Evolutionary conservation across 2,113 vertebrate species (phyloP), one percentile per base, ranked within the genome.

Genomic region (Eurypyga helias): DNA sequence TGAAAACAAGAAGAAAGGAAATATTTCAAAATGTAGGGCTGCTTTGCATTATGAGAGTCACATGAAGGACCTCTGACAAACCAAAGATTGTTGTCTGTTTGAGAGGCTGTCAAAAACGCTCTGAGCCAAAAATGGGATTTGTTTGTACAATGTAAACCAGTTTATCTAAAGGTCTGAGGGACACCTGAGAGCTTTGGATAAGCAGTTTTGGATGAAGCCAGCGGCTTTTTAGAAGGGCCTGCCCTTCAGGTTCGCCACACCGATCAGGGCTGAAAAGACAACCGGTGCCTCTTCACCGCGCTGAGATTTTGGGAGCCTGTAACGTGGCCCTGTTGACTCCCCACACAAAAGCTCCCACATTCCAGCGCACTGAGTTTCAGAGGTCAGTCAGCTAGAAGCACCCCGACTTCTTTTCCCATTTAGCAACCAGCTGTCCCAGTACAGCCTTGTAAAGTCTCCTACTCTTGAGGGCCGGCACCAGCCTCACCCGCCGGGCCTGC

Each of bases 91-190:
- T 93, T 75, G 17, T 81, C 84, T 90, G 78, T 96, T 94, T 97
- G 94, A 97, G 92, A 96, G 36, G 64, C 96, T 96, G 94, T 98
- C 96, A 97, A 51, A 96, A 97, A 83, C 12, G 7, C 71, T 95
- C 77, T 87, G 91, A 97, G 96, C 94, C 94, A 97, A 96, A 97
- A 91, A 79, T 49, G 70, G 72, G 89, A 96, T 97, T 97, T 97
- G 92, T 95, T 95, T 96, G 66, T 95, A 93, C 80, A 95, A 54
- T 87, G 72, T 87, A 97, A 96, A 96, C 79, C 89, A 69, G 58
- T 96, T 96, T 97, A 96, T 95, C 87, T 95, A 94, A 91, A 87
- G 96, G 94, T 96, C 92, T 72, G 65, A 79, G 92, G 80, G 94
- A 94, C 83, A 96, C 91, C 93, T 96, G 95, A 97, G 94, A 93